Evolutionary conservation across 1,140 invertebrate species (phyloP).

Genomic region (Thaumetopoea pityocampa): DNA sequence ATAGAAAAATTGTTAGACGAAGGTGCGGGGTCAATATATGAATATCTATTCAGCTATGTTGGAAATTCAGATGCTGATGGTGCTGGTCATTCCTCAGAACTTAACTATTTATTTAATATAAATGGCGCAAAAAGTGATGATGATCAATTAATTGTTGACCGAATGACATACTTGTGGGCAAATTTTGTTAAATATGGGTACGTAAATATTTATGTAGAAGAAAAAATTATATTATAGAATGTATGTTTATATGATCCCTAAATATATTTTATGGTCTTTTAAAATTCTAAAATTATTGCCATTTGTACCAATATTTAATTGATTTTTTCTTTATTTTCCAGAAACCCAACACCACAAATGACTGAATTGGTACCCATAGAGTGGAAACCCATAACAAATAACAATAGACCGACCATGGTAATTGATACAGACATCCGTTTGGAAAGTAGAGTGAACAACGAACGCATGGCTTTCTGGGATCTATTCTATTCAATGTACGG

Average conservation of each 20-base stretch:
- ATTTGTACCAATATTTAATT: constrained; percentile 1
- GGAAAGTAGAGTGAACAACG: constrained; percentile 38
- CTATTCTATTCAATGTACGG: constrained; percentile 51
- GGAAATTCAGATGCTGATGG: constrained; percentile 25
- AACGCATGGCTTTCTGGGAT: constrained; percentile 64
- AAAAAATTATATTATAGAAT: not conserved
- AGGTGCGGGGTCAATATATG: constrained; percentile 45
- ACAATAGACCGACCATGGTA: constrained; percentile 42
- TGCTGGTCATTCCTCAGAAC: constrained; percentile 41
- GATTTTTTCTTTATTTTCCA: constrained; percentile 33
- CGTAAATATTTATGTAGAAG: constrained; percentile 11
- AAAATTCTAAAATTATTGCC: not conserved
- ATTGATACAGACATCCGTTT: constrained; percentile 45
- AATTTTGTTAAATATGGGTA: constrained; percentile 65
- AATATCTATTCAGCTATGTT: constrained; percentile 54
- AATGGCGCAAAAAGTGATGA: constrained; percentile 20
- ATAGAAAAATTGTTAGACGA: constrained; percentile 45
- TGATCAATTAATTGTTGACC: constrained; percentile 37
- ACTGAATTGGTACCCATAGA: constrained; percentile 37
- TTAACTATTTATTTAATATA: constrained; percentile 49
- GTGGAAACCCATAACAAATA: constrained; percentile 37
- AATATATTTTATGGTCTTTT: not conserved
- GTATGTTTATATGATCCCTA: not conserved
- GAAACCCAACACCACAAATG: constrained; percentile 49
- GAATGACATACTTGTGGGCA: constrained; percentile 45